Base-by-base conservation (phyloP, 2,888 invertebrate species). In the Gymnocheta viridis region DNA sequence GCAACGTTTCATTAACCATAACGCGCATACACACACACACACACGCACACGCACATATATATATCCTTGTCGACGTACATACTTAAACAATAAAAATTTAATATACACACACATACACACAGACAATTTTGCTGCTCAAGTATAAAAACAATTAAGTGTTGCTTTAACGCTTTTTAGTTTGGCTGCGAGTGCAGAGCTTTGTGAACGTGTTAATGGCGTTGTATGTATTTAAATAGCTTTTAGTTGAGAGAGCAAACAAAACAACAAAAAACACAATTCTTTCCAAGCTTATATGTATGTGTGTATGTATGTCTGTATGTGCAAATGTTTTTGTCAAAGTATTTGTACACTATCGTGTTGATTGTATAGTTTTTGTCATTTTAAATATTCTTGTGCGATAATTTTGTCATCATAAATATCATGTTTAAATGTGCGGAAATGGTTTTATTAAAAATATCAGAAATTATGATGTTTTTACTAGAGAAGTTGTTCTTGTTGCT, bases 351-450 rank as follows among this genome's bases (percentile, higher is more conserved):
- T 29, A 22, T 56, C 24, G 41, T 78, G 58, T 69, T 41, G 51
- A 12, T 51, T 44, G 29, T 60, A 38, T 60, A 62, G 41, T 58
- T 41, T 77, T 67, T 35, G 9, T 66, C 32, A 4, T n/a, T 27
- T 38, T 35, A 17, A 49, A 17, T 54, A 47, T 67, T 41, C 47
- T 29, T 70, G n/a, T 44, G 44, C 58, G 14, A 51, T 60, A 60
- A 29, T 66, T 64, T 67, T 76, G 64, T 76, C 58, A 60, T 80
- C 66, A 72, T 80, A 77, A 83, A 83, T 80, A 77, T 77, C 76
- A 58, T 72, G 72, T 72, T 77, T 72, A 73, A 84, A 69, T 84
- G 77, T 54, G 72, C 47, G 66, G 66, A 76, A 77, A 73, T 77
- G 67, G 10, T 72, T 76, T 67, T 58, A 51, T 77, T 64, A 69